Conservation (phyloP, 53 echinoderm and acorn worm species). For the Pentamera pediparva region DNA sequence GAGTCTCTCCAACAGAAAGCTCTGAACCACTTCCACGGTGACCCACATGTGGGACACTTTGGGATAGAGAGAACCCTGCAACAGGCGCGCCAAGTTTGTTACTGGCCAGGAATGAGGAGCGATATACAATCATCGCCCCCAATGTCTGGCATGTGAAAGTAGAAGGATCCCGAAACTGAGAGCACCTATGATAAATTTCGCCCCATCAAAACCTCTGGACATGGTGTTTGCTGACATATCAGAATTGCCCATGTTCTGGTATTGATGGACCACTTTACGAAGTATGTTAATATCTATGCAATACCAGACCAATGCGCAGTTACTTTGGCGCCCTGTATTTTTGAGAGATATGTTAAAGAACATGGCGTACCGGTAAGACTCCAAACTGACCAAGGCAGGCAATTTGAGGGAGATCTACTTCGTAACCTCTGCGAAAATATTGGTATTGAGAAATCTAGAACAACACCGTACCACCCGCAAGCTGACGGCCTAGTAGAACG, state of each 20-base stretch:
- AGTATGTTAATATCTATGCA: constrained; percentile 15
- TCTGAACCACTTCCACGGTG: too few species aligned
- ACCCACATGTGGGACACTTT: too few species aligned
- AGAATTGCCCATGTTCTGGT: constrained; percentile 16
- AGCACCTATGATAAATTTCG: too few species aligned
- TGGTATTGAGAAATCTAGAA: not conserved
- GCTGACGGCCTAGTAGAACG: not conserved
- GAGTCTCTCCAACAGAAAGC: too few species aligned
- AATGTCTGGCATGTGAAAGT: too few species aligned
- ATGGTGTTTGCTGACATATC: too few species aligned
- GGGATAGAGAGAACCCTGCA: too few species aligned
- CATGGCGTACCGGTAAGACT: constrained; percentile 8
- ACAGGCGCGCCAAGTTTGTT: too few species aligned
- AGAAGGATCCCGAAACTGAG: too few species aligned
- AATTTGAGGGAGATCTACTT: constrained; percentile 4
- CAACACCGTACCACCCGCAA: not conserved
- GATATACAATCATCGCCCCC: too few species aligned
- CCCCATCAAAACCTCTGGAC: too few species aligned
- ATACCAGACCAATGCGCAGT: constrained; percentile 14
- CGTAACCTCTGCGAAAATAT: not conserved
- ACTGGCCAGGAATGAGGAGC: too few species aligned
- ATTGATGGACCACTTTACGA: constrained; percentile 4
- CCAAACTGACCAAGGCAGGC: constrained; percentile 33
- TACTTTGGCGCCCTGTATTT: constrained; percentile 7
- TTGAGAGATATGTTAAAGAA: constrained; percentile 14